Evolutionary conservation across 2,797 vertebrate species (phyloP).

Genomic region (Hydrophis major): DNA sequence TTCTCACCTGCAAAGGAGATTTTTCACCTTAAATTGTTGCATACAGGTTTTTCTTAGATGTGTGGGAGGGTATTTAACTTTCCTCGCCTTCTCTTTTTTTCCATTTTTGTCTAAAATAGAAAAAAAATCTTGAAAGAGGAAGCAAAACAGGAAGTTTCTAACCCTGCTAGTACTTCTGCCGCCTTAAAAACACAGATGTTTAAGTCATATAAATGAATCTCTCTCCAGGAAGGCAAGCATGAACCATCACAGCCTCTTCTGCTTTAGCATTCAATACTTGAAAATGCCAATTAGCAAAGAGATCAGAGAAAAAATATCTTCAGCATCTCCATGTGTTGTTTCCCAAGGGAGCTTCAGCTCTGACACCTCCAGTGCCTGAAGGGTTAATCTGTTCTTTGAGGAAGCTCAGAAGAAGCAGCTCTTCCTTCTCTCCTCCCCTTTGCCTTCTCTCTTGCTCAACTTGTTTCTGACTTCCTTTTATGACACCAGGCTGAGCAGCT

Average conservation of each 20-base stretch:
- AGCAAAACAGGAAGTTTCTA: constrained; percentile 56
- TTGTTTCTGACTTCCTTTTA: constrained; percentile 46
- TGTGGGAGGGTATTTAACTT: constrained; percentile 7
- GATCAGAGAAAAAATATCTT: not conserved
- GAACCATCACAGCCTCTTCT: not conserved
- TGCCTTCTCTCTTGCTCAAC: constrained; percentile 62
- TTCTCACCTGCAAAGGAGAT: not conserved
- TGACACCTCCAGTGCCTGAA: constrained; percentile 37
- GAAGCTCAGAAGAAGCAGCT: constrained; percentile 51
- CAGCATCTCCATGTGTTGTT: not conserved
- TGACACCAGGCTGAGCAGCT: not conserved
- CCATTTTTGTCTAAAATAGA: constrained; percentile 1
- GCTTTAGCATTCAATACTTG: not conserved
- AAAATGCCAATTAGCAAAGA: not conserved
- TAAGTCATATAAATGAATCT: not conserved
- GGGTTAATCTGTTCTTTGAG: constrained; percentile 57
- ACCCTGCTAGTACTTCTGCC: constrained; percentile 4
- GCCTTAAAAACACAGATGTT: not conserved
- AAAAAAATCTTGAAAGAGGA: constrained; percentile 59
- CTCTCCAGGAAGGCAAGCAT: too few species aligned
- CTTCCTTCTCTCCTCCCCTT: constrained; percentile 54
- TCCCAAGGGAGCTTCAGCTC: not conserved
- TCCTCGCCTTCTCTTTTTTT: not conserved
- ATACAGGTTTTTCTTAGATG: not conserved
- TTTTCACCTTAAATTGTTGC: not conserved